phyloP scores from a whole-genome alignment of 1,140 invertebrate genomes.

The Drosophila tani region DNA sequence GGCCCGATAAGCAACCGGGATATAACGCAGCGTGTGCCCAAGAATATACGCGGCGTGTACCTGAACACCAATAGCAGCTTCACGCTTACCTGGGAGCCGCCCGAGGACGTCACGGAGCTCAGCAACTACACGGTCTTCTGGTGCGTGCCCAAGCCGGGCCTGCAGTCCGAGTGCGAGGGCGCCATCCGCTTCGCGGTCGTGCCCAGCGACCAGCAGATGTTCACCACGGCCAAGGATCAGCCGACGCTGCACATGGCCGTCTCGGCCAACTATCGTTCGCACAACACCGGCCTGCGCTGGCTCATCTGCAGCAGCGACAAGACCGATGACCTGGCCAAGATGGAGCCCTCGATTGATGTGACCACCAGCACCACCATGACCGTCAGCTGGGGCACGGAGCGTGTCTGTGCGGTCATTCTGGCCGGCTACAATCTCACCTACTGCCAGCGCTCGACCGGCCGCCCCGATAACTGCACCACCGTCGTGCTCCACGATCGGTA shows the following conservation, averaged over 20 bases:
- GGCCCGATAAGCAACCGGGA: conserved; percentile 51
- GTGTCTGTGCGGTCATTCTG: conserved; percentile 70
- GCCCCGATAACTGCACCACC: conserved; percentile 69
- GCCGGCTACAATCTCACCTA: conserved; percentile 76
- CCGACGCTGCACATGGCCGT: conserved; percentile 67
- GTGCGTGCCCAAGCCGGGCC: conserved; percentile 64
- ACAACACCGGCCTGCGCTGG: conserved; percentile 79
- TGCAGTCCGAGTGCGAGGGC: conserved; percentile 66
- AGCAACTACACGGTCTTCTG: conserved; percentile 77
- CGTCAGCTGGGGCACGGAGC: conserved; percentile 69
- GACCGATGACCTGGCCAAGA: conserved; percentile 69
- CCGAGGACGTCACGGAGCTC: conserved; percentile 42
- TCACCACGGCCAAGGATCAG: conserved; percentile 50
- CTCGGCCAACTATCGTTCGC: conserved; percentile 67
- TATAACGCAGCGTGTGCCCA: conserved; percentile 37
- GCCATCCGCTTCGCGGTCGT: conserved; percentile 69
- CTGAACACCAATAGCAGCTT: conserved; percentile 66
- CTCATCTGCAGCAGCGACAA: conserved; percentile 67
- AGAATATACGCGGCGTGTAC: conserved; percentile 71
- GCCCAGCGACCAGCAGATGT: conserved; percentile 31
- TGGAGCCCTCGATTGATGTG: conserved; percentile 68
- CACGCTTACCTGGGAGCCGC: conserved; percentile 73
- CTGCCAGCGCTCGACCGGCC: conserved; percentile 58
- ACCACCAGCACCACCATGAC: conserved; percentile 48
- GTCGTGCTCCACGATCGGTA: conserved; percentile 46